A percentile compares a stretch with the other conserved stretches of the same genome.
Conservation (phyloP, 2,888 invertebrate species). For the Tetropium fuscum region DNA sequence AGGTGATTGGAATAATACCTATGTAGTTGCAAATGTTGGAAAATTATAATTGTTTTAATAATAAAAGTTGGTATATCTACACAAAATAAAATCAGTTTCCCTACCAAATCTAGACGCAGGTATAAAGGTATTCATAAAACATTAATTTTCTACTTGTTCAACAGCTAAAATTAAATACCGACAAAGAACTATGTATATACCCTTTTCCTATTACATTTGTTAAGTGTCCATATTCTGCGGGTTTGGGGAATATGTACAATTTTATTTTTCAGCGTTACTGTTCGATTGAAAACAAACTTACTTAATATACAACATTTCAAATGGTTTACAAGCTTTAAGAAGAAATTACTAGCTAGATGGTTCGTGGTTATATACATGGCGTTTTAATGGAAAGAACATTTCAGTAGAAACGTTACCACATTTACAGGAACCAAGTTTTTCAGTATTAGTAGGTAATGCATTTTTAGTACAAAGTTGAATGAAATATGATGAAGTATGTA, state of each 20-base stretch:
- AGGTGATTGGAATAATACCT: no score
- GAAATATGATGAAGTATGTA: no score
- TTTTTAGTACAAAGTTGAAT: no score
- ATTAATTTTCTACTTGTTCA: not conserved
- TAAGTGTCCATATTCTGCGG: slow-evolving; percentile 4
- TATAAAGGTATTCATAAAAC: no score
- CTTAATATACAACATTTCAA: slow-evolving; percentile 10
- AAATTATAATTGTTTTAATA: no score
- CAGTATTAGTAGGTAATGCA: no score
- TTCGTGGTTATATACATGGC: slow-evolving; percentile 9
- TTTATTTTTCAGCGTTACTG: not conserved
- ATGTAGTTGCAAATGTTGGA: no score
- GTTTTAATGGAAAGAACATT: slow-evolving; percentile 21
- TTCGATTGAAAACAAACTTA: slow-evolving; percentile 16
- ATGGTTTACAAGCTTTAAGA: slow-evolving; percentile 3
- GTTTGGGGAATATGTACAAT: slow-evolving; percentile 6
- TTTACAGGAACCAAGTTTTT: no score
- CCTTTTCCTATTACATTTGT: slow-evolving; percentile 9
- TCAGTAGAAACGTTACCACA: slow-evolving; percentile 3
- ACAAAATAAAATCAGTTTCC: no score
- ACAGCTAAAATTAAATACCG: slow-evolving; percentile 6
- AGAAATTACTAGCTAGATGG: slow-evolving; percentile 14
- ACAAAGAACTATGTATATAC: slow-evolving; percentile 18
- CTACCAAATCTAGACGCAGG: no score
- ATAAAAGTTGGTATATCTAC: no score